phyloP scores from a whole-genome alignment of 2,888 invertebrate genomes.

The Cheilosia variabilis region DNA sequence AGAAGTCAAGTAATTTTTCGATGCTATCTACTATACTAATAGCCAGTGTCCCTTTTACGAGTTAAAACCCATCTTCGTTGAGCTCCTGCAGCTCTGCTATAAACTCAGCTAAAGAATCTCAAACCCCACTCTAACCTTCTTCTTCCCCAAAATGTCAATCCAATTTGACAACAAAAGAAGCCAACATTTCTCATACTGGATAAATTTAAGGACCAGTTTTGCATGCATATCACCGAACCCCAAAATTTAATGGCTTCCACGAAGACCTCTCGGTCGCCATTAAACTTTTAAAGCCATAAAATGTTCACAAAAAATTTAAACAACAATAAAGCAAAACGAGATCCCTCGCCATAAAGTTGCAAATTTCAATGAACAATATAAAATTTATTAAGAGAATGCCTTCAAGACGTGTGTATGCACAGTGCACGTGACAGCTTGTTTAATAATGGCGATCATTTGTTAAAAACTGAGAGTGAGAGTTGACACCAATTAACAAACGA shows the following conservation, averaged over 20 bases:
- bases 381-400: neutral
- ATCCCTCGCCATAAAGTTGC: neutral
- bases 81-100: no score
- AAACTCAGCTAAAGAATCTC: no score
- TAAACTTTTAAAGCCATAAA: neutral
- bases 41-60: no score
- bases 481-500: neutral
- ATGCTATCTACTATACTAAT: no score
- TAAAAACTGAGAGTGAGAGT: slow-evolving; percentile 2
- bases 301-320: neutral
- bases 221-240: neutral
- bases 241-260: neutral
- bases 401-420: neutral
- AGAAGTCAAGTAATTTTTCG: no score
- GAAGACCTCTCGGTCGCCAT: neutral
- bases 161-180: no score
- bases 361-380: neutral
- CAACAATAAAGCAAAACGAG: neutral
- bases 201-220: neutral
- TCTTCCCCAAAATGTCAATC: no score
- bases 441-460: neutral
- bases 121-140: no score
- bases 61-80: no score
- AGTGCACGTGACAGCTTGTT: neutral
- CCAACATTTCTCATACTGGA: no score